phyloP scores from a whole-genome alignment of 2,797 vertebrate genomes.

The Limnodromus scolopaceus region DNA sequence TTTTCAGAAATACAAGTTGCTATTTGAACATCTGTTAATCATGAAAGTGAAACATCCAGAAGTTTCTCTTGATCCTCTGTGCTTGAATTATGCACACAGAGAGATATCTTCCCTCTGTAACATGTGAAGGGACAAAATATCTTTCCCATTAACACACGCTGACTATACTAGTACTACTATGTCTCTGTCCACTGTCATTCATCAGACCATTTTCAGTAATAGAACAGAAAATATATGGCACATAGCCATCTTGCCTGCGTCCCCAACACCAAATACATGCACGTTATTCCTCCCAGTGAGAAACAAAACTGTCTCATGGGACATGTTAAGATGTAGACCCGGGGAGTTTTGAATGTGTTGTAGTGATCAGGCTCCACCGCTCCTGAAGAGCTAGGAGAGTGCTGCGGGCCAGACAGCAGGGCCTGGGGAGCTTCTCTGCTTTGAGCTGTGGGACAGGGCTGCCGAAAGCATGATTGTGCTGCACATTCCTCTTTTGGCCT shows the following conservation, averaged over 20 bases:
- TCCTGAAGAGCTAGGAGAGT: not conserved
- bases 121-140: not conserved
- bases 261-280: not conserved
- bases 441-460: not conserved
- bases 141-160: not conserved
- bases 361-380: not conserved
- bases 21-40: not conserved
- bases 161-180: not conserved
- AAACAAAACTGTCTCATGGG: not conserved
- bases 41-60: not conserved
- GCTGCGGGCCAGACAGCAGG: not conserved
- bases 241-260: not conserved
- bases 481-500: not conserved
- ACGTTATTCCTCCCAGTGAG: not conserved
- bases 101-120: not conserved
- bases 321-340: not conserved
- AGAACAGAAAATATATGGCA: not conserved
- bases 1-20: not conserved
- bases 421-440: not conserved
- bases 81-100: not conserved
- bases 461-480: not conserved
- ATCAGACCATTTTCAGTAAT: not conserved
- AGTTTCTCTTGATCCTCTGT: not conserved
- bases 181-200: not conserved
- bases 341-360: not conserved